Base-by-base conservation (phyloP, 1,140 invertebrate genomes). In the Eriosoma lanigerum region DNA sequence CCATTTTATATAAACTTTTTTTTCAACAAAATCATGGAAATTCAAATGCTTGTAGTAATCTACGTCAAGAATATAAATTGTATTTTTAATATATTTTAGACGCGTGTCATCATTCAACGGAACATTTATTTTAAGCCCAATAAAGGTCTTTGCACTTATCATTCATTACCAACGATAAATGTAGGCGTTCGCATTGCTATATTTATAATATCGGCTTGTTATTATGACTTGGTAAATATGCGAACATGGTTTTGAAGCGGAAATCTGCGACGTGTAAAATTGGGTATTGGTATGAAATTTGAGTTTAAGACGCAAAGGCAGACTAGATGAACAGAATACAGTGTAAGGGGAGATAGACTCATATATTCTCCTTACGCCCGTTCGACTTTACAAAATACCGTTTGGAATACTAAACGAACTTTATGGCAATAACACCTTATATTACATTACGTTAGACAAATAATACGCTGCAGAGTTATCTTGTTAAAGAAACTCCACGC, bases 321-420 rank as follows among this genome's bases (percentile, higher is more conserved):
- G 48, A 72, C 15, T n/a, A n/a, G 2, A 29, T 21, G n/a, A 12
- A 3, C 0, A 4, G 1, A 15, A 38, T 38, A 29, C 26, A 32
- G 21, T 58, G 66, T 26, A 68, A 21, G 15, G 24, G 29, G 24
- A 62, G 56, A 78, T n/a, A n/a, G 8, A 21, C 29, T 32, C n/a
- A 44, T 56, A 52, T 75, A 75, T 75, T 75, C 72, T 58, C 21
- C 54, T 9, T 38, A 17, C n/a, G 3, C 29, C 52, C n/a, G 29
- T 75, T 56, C 73, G 32, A 38, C 73, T 58, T 58, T 4, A 58
- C 32, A 56, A 44, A 56, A 58, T 60, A 15, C 54, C 54, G 75
- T 78, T 78, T 78, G 75, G 75, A 78, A 78, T 78, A 78, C 75
- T 78, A 78, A 78, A 78, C 54, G 75, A 78, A 48, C 56, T 17